Percentiles rank a stretch among this genome's conserved stretches.
These are phyloP conservation scores for Caretta caretta DNA, from an alignment of 2,113 vertebrate species.

Conservation along the genomic window DNA sequence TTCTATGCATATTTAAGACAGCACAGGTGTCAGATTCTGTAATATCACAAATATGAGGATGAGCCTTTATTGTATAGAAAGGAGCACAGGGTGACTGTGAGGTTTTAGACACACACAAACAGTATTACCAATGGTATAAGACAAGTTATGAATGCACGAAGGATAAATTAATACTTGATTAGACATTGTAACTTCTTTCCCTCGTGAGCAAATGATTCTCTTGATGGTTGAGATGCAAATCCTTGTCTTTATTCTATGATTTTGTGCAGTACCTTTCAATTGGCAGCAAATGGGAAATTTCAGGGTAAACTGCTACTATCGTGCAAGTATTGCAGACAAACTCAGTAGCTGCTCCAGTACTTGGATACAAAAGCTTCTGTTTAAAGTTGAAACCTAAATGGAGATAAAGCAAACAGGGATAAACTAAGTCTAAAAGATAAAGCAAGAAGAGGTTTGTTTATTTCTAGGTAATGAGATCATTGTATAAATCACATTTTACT, in stretches of 20 bases:
- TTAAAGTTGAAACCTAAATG: constrained; percentile 65
- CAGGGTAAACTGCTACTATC: constrained; percentile 31
- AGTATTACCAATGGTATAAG: background rate
- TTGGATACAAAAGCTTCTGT: constrained; percentile 58
- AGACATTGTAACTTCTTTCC: constrained; percentile 4
- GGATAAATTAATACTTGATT: constrained; percentile 43
- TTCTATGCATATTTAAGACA: background rate
- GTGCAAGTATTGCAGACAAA: constrained; percentile 42
- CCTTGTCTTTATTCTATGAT: constrained; percentile 21
- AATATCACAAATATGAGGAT: background rate
- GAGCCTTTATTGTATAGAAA: background rate
- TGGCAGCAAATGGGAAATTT: constrained; percentile 57
- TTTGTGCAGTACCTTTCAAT: constrained; percentile 38
- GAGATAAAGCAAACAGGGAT: constrained; percentile 57
- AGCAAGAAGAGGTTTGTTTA: constrained; percentile 59
- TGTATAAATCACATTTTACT: constrained; percentile 53
- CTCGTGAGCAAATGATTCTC: constrained; percentile 10
- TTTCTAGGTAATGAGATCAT: constrained; percentile 67
- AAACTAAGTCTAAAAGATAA: constrained; percentile 62
- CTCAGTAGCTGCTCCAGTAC: background rate
- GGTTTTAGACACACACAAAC: background rate
- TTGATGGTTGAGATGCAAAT: constrained; percentile 29
- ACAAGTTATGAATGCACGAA: background rate
- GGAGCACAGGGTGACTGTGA: background rate
- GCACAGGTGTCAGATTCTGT: background rate